Percentiles rank a stretch among this genome's conserved stretches.
These are phyloP conservation scores for Hucho hucho DNA, from an alignment of 2,113 vertebrate species.

Conservation along the genomic window DNA sequence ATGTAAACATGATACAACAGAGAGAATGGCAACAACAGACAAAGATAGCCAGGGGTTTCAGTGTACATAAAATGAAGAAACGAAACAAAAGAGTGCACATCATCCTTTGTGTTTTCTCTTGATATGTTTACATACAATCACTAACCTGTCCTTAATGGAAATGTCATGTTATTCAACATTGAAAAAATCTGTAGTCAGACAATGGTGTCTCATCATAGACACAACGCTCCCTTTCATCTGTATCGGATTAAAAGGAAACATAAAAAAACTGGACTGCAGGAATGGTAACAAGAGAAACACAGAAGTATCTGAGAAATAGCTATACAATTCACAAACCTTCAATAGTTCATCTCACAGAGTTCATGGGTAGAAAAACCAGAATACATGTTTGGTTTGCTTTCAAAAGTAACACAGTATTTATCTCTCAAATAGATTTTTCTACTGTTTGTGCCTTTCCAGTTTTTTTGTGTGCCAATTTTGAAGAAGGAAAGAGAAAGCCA, in stretches of 20 bases:
- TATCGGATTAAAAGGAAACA: slow-evolving; percentile 63
- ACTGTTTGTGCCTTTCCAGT: slow-evolving; percentile 59
- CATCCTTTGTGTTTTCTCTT: slow-evolving; percentile 57
- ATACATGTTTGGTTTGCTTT: slow-evolving; percentile 74
- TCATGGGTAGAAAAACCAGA: slow-evolving; percentile 72
- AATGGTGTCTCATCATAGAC: slow-evolving; percentile 49
- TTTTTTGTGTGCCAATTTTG: slow-evolving; percentile 52
- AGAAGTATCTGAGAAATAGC: slow-evolving; percentile 79
- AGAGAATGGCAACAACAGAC: slow-evolving; percentile 67
- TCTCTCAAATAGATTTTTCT: slow-evolving; percentile 66
- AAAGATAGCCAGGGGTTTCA: slow-evolving; percentile 60
- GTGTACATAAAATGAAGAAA: slow-evolving; percentile 68
- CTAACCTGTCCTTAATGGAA: slow-evolving; percentile 42
- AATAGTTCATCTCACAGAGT: slow-evolving; percentile 72
- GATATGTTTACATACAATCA: slow-evolving; percentile 47
- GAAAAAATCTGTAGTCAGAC: background rate
- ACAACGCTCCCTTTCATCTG: slow-evolving; percentile 60
- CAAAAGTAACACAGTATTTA: slow-evolving; percentile 65
- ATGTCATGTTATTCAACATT: background rate
- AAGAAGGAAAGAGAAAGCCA: slow-evolving; percentile 44
- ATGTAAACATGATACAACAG: slow-evolving; percentile 66
- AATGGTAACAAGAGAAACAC: slow-evolving; percentile 75
- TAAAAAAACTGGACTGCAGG: slow-evolving; percentile 64
- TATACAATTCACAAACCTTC: slow-evolving; percentile 79
- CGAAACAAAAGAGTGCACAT: slow-evolving; percentile 55